phyloP scores from a whole-genome alignment of 1,140 invertebrate genomes.

The Dendroctonus valens region DNA sequence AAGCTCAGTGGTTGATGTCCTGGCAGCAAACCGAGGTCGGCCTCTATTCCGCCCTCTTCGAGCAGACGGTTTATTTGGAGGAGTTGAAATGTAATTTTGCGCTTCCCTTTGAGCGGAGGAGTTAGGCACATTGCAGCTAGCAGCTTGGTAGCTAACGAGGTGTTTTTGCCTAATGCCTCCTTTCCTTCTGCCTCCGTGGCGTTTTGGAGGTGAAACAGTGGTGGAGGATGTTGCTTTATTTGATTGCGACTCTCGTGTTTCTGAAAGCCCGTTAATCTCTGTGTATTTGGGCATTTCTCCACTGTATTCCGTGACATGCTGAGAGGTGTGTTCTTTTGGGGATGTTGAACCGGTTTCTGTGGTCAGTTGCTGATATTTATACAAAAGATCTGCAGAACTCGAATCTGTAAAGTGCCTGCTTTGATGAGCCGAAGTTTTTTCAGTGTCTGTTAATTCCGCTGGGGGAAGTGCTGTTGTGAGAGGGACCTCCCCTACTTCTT shows the following conservation, averaged over 20 bases:
- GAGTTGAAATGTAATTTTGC: background rate
- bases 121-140: slow-evolving; percentile 1
- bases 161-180: slow-evolving; percentile 17
- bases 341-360: no score
- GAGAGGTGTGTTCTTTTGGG: no score
- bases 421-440: background rate
- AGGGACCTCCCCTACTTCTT: background rate
- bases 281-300: slow-evolving; percentile 1
- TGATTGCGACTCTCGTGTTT: slow-evolving; percentile 8
- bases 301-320: no score
- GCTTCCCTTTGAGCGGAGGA: background rate
- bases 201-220: slow-evolving; percentile 7
- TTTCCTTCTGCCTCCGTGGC: slow-evolving; percentile 4
- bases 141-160: slow-evolving; percentile 13
- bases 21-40: slow-evolving; percentile 6
- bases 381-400: no score
- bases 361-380: no score
- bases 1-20: background rate
- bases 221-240: slow-evolving; percentile 1
- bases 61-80: background rate
- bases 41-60: slow-evolving; percentile 16
- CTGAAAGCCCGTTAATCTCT: slow-evolving; percentile 13
- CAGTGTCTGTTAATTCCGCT: background rate
- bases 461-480: background rate
- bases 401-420: no score